These are phyloP conservation scores for Aromia moschata DNA, from an alignment of 2,888 invertebrate genomes.

Conservation along the genomic window DNA sequence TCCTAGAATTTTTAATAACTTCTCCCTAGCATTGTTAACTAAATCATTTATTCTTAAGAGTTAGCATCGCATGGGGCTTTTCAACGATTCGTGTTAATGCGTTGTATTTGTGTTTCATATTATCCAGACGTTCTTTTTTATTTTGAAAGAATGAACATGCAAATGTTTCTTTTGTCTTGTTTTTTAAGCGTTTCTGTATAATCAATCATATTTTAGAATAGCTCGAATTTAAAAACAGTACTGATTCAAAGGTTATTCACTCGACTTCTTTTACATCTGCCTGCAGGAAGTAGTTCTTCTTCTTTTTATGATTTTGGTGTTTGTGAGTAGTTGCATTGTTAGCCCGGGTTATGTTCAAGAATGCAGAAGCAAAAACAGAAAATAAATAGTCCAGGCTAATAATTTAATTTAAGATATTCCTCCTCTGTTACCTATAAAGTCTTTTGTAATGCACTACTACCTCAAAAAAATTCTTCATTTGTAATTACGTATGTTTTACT, in stretches of 20 bases:
- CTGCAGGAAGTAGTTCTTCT: background rate
- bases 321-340: background rate
- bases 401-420: too few relatives aligned
- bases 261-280: background rate
- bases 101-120: slow-evolving; percentile 33
- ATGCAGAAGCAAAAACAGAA: too few relatives aligned
- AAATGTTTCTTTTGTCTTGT: slow-evolving; percentile 33
- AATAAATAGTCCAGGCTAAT: background rate
- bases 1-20: slow-evolving; percentile 1
- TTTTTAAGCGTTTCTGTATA: slow-evolving; percentile 7
- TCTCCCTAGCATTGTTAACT: slow-evolving; percentile 1
- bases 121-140: slow-evolving; percentile 25
- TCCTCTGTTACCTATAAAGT: too few relatives aligned
- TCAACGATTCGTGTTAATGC: slow-evolving; percentile 31
- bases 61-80: slow-evolving; percentile 25
- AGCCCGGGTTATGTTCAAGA: background rate
- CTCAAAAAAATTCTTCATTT: too few relatives aligned
- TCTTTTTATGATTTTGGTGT: background rate
- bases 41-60: slow-evolving; percentile 6
- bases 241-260: background rate
- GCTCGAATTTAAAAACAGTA: slow-evolving; percentile 4
- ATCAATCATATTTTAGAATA: slow-evolving; percentile 31
- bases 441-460: too few relatives aligned
- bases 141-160: slow-evolving; percentile 36
- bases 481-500: too few relatives aligned